Base-by-base conservation (phyloP, 2,797 vertebrate genomes). In the Hoplostethus atlanticus region DNA sequence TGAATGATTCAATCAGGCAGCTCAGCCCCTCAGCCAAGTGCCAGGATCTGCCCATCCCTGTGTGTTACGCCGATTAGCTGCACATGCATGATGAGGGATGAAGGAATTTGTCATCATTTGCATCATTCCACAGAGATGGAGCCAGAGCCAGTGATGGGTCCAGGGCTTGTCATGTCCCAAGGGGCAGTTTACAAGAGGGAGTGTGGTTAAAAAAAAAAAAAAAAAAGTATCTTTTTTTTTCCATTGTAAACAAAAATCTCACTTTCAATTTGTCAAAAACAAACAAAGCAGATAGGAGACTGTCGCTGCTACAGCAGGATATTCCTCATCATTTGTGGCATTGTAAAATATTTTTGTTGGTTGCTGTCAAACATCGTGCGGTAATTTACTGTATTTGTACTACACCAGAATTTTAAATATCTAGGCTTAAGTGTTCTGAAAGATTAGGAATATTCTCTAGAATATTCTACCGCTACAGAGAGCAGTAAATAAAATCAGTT, bases 71-170 rank as follows among this genome's bases (percentile, higher is more conserved):
- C 94, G 94, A 97, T 96, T 96, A 96, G 89, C 95, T 94, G 93
- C 94, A 95, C 94, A 87, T 65, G 81, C 93, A 90, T 96, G 96
- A 96, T 94, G 94, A 88, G 73, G 91, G 92, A 94, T 95, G 95
- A 96, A 96, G 92, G 95, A 94, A 95, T 96, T 96, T 95, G 95
- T 96, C 96, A 96, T 96, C 93, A 95, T 96, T 96, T 96, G 93
- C 95, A 95, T 95, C 94, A 92, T 95, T 94, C 94, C 93, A 92
- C 94, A 95, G 94, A 95, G 93, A 96, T 93, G 91, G 72, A 57
- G 92, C 89, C 91, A 90, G 90, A 94, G 94, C 91, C 92, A 94
- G 91, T 91, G 88, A 93, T 87, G 90, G 91, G 75, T 93, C 92
- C 92, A 86, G 75, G 87, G 92, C 89, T 93, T 93, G 94, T 94